A percentile compares a stretch with the other conserved stretches of the same genome.
These are phyloP conservation scores for Papilio elwesi DNA, from an alignment of 2,888 invertebrate species.

Conservation along the genomic window DNA sequence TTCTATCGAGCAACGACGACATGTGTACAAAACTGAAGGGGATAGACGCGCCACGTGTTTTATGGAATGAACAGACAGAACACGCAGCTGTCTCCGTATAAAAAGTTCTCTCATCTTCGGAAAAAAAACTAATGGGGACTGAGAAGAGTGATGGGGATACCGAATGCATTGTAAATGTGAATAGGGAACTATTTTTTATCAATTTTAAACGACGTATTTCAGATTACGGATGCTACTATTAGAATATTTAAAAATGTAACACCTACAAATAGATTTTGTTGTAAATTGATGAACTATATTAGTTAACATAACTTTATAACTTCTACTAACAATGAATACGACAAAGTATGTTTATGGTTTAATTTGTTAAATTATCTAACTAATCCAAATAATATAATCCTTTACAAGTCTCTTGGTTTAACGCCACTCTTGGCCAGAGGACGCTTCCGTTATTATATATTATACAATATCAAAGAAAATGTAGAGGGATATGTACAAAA, in stretches of 20 bases:
- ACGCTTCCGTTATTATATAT: too few relatives aligned
- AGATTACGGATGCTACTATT: background rate
- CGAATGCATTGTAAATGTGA: slow-evolving; percentile 27
- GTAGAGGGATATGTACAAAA: too few relatives aligned
- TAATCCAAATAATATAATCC: too few relatives aligned
- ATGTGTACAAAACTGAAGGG: slow-evolving; percentile 13
- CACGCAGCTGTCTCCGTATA: slow-evolving; percentile 36
- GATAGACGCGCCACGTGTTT: slow-evolving; percentile 34
- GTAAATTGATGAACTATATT: too few relatives aligned
- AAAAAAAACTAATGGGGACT: slow-evolving; percentile 37
- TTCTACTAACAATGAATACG: too few relatives aligned
- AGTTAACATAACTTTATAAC: background rate
- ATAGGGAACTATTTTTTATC: slow-evolving; percentile 35
- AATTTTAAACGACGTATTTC: slow-evolving; percentile 16
- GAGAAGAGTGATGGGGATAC: slow-evolving; percentile 34
- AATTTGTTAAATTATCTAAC: too few relatives aligned
- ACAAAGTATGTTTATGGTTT: too few relatives aligned
- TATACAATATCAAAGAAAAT: too few relatives aligned
- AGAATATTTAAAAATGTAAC: slow-evolving; percentile 19
- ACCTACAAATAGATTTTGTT: background rate
- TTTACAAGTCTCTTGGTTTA: too few relatives aligned
- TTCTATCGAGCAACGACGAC: slow-evolving; percentile 10
- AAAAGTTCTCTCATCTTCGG: slow-evolving; percentile 27
- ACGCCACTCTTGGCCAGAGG: too few relatives aligned
- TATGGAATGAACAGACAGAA: slow-evolving; percentile 29